Evolutionary conservation across 2,113 vertebrate species (phyloP).

Genomic region (Mormoops blainvillei): DNA sequence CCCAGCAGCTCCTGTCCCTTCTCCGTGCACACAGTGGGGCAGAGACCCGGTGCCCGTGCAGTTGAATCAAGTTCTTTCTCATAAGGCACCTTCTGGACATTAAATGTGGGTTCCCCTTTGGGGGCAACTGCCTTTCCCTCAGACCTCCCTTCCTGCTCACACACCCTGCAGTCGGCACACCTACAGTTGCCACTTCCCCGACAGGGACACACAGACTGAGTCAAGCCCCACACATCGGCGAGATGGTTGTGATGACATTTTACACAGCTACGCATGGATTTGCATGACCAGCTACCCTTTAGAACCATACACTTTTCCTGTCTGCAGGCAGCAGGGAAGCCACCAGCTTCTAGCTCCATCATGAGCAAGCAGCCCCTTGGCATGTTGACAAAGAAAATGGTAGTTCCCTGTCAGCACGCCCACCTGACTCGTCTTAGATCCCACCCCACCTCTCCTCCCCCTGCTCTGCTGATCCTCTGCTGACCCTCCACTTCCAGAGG

Average conservation of each 20-base stretch:
- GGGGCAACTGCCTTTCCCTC: neutral
- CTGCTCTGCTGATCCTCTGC: neutral
- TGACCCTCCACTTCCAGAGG: neutral
- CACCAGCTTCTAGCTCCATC: neutral
- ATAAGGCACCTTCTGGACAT: neutral
- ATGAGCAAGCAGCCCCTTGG: neutral
- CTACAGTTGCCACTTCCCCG: neutral
- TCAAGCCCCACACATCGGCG: fast-evolving
- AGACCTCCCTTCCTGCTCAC: neutral
- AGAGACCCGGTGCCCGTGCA: neutral
- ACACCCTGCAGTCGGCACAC: too few relatives aligned
- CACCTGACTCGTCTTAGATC: neutral
- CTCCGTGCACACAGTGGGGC: neutral
- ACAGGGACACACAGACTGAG: too few relatives aligned
- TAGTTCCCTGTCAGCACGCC: neutral
- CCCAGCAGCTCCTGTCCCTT: neutral
- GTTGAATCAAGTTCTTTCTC: neutral
- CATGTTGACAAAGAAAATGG: neutral
- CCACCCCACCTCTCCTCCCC: neutral
- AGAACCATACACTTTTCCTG: neutral
- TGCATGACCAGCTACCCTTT: neutral
- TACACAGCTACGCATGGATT: neutral
- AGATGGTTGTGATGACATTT: neutral
- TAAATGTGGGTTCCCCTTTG: neutral
- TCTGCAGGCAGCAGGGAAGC: neutral